phyloP scores from a whole-genome alignment of 1,140 invertebrate species.

The Cardiocondyla obscurior region DNA sequence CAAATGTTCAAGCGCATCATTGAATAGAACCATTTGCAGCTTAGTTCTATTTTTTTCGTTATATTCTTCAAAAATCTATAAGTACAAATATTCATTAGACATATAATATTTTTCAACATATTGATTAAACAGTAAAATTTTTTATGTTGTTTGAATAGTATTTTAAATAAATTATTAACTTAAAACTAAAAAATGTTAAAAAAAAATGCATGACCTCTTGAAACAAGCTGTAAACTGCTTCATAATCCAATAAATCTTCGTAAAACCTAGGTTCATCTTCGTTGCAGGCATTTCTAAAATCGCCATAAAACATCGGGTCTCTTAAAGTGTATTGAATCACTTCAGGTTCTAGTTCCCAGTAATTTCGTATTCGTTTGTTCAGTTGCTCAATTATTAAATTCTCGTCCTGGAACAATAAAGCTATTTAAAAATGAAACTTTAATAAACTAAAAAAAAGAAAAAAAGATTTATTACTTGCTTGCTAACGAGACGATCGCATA shows the following conservation, averaged over 20 bases:
- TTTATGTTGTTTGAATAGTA: background rate
- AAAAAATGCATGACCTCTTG: constrained; percentile 89
- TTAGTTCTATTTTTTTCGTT: constrained; percentile 87
- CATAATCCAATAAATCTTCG: constrained; percentile 95
- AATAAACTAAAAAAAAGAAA: background rate
- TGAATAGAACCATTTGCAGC: constrained; percentile 93
- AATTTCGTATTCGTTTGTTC: constrained; percentile 81
- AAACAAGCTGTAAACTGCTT: constrained; percentile 92
- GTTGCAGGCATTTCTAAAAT: constrained; percentile 92
- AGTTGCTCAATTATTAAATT: constrained; percentile 83
- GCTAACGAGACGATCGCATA: constrained; percentile 93
- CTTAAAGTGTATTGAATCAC: constrained; percentile 88
- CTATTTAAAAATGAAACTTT: background rate
- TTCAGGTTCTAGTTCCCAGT: constrained; percentile 84
- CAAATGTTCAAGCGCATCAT: constrained; percentile 95
- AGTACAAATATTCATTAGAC: background rate
- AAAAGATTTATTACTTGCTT: constrained; percentile 83
- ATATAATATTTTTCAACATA: background rate
- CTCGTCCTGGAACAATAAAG: constrained; percentile 81
- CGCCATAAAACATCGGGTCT: constrained; percentile 94
- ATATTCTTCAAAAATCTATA: constrained; percentile 92
- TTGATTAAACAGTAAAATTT: background rate
- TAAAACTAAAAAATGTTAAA: background rate
- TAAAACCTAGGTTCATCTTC: constrained; percentile 91
- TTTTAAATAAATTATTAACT: background rate